Conservation (phyloP, 2,113 vertebrate species). For the Toxotes jaculatrix region DNA sequence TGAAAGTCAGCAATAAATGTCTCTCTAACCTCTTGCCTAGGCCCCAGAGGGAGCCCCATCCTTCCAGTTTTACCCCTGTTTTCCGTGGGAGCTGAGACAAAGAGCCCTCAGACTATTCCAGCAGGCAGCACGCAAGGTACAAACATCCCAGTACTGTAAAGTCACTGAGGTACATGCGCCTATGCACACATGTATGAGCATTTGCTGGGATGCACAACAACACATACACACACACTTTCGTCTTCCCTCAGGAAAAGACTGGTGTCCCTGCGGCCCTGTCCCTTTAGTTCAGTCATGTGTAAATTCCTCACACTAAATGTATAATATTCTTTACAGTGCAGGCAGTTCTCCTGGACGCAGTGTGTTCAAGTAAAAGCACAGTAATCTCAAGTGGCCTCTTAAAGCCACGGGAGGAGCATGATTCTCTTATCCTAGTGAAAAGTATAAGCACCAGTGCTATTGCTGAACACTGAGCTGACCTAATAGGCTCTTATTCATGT, state of each 20-base stretch:
- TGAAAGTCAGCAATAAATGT: slow-evolving; percentile 12
- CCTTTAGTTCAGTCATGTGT: slow-evolving; percentile 38
- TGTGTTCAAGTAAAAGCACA: slow-evolving; percentile 11
- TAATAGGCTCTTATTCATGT: neutral
- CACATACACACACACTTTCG: neutral
- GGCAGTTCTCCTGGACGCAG: neutral
- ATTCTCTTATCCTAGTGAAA: neutral
- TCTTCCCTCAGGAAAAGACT: neutral
- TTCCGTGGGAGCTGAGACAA: slow-evolving; percentile 83
- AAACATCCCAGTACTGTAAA: neutral
- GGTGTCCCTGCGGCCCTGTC: neutral
- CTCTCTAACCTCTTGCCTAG: slow-evolving; percentile 61
- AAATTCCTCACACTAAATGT: slow-evolving; percentile 24
- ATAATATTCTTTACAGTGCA: slow-evolving; percentile 21
- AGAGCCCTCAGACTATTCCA: slow-evolving; percentile 86
- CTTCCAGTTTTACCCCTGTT: slow-evolving; percentile 84
- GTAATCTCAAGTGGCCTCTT: neutral
- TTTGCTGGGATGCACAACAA: slow-evolving; percentile 19
- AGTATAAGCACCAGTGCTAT: neutral
- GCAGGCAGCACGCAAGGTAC: slow-evolving; percentile 91
- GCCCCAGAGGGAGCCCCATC: slow-evolving; percentile 75
- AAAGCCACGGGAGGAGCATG: neutral
- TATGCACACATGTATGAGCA: slow-evolving; percentile 21
- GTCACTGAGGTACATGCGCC: slow-evolving; percentile 9
- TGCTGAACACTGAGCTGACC: neutral